Base-by-base conservation (phyloP, 2,113 vertebrate genomes). In the Ailurus styani region DNA sequence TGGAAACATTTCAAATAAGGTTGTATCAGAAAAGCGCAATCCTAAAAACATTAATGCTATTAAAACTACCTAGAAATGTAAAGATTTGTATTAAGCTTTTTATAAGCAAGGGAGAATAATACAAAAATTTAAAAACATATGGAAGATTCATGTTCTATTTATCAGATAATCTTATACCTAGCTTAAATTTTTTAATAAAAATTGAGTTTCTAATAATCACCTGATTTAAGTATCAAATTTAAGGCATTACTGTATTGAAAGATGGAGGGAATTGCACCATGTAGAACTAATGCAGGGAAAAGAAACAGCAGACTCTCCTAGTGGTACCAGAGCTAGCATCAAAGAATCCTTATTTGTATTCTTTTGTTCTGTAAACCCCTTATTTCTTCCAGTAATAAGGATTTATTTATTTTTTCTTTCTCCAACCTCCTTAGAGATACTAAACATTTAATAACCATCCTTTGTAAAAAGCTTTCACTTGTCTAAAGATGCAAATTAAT, bases 401-500 rank as follows among this genome's bases (percentile, higher is more conserved):
- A 57, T 50, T 87, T 96, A 52, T 50, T 87, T 96, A 72, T 34
- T 92, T 68, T 23, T 20, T 82, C 45, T 93, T 57, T 40, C 93
- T 85, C 42, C 37, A 72, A 47, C 6, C 23, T 84, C 15, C 29
- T 91, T 79, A 75, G 50, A 97, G 37, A 89, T 86, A 47, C 0
- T 34, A 79, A 96, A 68, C 27, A 66, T 87, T 90, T 93, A 81
- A 88, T 87, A 85, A 37, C 34, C 6, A 88, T 93, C 9, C 12
- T 88, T 86, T 73, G 8, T 60, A 82, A 95, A 89, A 77, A 86
- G 21, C 5, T 94, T 96, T 90, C 29, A 60, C 25, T 95, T 90
- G 25, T 62, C 34, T 93, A 87, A 94, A 94, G 47, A 90, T 83
- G 68, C 62, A 93, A 92, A 92, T 90, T 82, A 87, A 93, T 85